Percentiles rank a stretch among this genome's conserved stretches.
phyloP scores from a whole-genome alignment of 2,888 invertebrate genomes.

The Spilarctia lutea region DNA sequence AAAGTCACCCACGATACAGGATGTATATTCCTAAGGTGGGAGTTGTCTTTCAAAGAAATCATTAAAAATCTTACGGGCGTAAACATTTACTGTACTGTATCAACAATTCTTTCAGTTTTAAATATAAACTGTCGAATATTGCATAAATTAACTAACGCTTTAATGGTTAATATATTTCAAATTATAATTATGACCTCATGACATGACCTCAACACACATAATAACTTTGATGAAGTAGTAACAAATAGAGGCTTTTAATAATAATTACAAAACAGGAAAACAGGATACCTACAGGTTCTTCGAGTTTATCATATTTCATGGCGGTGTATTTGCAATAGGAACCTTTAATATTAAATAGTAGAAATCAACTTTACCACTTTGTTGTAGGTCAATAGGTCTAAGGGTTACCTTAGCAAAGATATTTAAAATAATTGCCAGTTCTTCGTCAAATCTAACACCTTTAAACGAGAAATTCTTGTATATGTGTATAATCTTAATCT shows the following conservation, averaged over 20 bases:
- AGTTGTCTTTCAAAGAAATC: too few species aligned
- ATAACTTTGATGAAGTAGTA: neutral
- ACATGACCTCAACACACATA: neutral
- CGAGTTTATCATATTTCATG: neutral
- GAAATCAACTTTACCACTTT: neutral
- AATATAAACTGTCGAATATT: neutral
- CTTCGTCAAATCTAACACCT: neutral
- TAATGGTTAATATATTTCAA: neutral
- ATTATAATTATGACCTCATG: neutral
- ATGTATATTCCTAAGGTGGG: too few species aligned
- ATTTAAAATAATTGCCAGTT: neutral
- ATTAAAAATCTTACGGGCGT: neutral
- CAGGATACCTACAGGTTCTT: neutral
- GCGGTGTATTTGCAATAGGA: neutral
- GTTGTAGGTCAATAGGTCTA: neutral
- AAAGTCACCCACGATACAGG: too few species aligned
- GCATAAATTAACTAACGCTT: neutral
- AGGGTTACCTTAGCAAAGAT: neutral
- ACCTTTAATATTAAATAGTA: neutral
- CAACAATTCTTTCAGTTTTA: neutral
- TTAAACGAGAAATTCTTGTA: too few species aligned
- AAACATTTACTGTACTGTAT: neutral
- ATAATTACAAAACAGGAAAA: neutral
- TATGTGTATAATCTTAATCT: too few species aligned
- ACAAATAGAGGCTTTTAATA: neutral